These are phyloP conservation scores for Aselliscus stoliczkanus DNA, from an alignment of 2,797 vertebrate species.

Conservation along the genomic window DNA sequence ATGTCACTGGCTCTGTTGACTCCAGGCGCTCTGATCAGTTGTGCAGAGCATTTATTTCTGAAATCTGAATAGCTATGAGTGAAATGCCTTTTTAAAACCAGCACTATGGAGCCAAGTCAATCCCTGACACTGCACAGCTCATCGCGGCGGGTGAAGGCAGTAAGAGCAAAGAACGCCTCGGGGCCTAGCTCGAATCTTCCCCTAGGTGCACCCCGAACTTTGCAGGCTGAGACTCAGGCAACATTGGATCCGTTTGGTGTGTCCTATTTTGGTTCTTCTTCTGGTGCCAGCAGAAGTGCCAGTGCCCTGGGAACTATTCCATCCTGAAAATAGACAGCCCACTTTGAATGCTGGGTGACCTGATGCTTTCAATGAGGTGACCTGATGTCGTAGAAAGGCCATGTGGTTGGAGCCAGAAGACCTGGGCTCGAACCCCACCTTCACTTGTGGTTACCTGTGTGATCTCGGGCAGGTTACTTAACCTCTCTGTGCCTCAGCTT, in stretches of 20 bases:
- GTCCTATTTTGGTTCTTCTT: not conserved
- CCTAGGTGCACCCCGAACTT: not conserved
- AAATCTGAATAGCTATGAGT: constrained; percentile 46
- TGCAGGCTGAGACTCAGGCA: not conserved
- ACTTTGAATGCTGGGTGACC: not conserved
- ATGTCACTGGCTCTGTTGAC: constrained; percentile 69
- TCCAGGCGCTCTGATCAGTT: constrained; percentile 41
- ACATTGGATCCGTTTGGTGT: not conserved
- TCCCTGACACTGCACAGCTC: not conserved
- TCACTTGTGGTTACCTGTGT: not conserved
- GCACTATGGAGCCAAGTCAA: not conserved
- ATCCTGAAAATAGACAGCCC: not conserved
- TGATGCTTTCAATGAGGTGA: not conserved
- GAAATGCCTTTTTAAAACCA: constrained; percentile 45
- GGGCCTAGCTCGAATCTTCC: not conserved
- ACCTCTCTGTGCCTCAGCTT: not conserved
- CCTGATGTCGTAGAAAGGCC: not conserved
- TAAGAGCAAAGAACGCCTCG: fast-evolving
- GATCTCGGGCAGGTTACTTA: too few species aligned
- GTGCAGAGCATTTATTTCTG: constrained; percentile 62
- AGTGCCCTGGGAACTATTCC: not conserved
- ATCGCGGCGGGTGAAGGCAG: not conserved
- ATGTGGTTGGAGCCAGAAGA: not conserved
- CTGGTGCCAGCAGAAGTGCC: not conserved
- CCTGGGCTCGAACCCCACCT: not conserved